A percentile compares a stretch with the other conserved stretches of the same genome.
phyloP scores from a whole-genome alignment of 2,888 invertebrate species.

The Carpatolechia fugitivella region DNA sequence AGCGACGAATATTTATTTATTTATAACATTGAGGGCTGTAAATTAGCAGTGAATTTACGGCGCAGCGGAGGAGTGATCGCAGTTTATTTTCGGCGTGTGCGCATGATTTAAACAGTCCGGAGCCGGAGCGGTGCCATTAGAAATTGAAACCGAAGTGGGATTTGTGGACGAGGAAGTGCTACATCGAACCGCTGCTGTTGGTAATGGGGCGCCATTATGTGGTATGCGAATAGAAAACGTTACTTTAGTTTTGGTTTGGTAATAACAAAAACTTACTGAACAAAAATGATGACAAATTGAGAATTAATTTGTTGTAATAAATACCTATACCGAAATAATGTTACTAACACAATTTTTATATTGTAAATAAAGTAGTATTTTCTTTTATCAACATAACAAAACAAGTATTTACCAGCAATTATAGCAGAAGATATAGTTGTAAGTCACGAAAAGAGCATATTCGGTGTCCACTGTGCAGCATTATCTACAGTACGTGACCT shows the following conservation, averaged over 20 bases:
- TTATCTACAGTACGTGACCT: conserved; percentile 68
- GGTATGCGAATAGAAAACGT: background rate
- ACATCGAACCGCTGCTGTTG: background rate
- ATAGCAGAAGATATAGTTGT: conserved; percentile 13
- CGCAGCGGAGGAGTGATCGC: conserved; percentile 64
- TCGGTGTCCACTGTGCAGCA: conserved; percentile 45
- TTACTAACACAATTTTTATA: too few species aligned
- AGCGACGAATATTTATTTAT: conserved; percentile 74
- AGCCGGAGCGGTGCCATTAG: conserved; percentile 43
- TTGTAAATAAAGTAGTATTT: too few species aligned
- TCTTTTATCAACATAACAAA: background rate
- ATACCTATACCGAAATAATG: too few species aligned
- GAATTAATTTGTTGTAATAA: too few species aligned
- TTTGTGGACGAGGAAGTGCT: conserved; percentile 39
- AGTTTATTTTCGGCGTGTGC: conserved; percentile 69
- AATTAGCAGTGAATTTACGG: conserved; percentile 77
- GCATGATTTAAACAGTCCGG: conserved; percentile 70
- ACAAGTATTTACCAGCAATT: background rate
- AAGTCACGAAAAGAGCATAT: conserved; percentile 63
- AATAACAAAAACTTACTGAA: too few species aligned
- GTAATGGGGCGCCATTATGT: conserved; percentile 9
- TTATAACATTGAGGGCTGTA: conserved; percentile 75
- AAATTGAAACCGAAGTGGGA: conserved; percentile 52
- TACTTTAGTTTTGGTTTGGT: too few species aligned
- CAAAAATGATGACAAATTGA: too few species aligned